Conservation (phyloP, 2,888 invertebrate genomes). For the Drosophila tripunctata region DNA sequence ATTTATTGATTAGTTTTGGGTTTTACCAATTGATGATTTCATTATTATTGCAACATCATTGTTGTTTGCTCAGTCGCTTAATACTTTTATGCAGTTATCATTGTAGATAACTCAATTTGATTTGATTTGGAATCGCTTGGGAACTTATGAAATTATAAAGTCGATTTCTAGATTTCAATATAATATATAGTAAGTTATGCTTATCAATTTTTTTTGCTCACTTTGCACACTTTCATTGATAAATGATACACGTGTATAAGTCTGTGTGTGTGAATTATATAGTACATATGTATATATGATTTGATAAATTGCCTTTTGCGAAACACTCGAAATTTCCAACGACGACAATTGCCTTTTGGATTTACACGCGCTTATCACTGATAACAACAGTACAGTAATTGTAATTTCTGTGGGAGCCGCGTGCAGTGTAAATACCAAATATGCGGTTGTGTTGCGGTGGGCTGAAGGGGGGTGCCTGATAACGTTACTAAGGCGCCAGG, state of each 20-base stretch:
- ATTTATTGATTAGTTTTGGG: constrained; percentile 37
- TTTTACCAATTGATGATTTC: constrained; percentile 46
- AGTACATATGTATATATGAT: too few relatives aligned
- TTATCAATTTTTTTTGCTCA: constrained; percentile 58
- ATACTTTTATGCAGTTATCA: constrained; percentile 38
- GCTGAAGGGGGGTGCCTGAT: background rate
- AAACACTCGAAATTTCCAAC: constrained; percentile 45
- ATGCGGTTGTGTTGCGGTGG: background rate
- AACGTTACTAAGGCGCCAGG: constrained; percentile 15
- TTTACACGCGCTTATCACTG: constrained; percentile 46
- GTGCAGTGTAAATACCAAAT: constrained; percentile 28
- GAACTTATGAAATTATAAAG: constrained; percentile 18
- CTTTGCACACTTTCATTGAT: constrained; percentile 68
- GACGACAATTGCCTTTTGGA: constrained; percentile 13
- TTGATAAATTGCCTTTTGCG: constrained; percentile 31
- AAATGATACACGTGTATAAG: constrained; percentile 38
- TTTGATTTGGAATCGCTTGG: constrained; percentile 42
- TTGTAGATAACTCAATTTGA: constrained; percentile 42
- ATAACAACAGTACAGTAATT: constrained; percentile 35
- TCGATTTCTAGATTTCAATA: constrained; percentile 9
- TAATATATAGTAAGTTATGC: too few relatives aligned
- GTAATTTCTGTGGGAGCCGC: constrained; percentile 10
- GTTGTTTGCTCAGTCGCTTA: constrained; percentile 26
- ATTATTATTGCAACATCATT: constrained; percentile 58
- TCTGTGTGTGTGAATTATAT: background rate